Conservation (phyloP, 2,113 vertebrate species). For the Notothenia rossii region DNA sequence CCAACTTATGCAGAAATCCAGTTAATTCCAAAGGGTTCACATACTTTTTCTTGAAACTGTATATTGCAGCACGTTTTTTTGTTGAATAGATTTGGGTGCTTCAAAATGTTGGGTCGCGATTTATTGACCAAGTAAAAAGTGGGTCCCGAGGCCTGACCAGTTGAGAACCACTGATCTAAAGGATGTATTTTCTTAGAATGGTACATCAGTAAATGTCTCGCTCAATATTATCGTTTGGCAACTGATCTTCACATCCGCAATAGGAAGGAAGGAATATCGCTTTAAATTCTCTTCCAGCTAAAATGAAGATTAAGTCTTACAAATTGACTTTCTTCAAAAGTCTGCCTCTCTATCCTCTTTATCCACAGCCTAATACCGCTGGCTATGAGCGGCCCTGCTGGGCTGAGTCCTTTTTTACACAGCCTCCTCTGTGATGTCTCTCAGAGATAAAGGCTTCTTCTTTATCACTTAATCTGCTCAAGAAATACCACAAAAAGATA, state of each 20-base stretch:
- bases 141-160: no score
- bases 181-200: not conserved
- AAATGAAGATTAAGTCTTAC: slow-evolving; percentile 21
- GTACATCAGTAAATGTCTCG: not conserved
- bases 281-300: slow-evolving; percentile 22
- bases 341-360: slow-evolving; percentile 4
- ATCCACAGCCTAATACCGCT: not conserved
- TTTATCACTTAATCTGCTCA: not conserved
- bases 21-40: no score
- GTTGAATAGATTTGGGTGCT: no score
- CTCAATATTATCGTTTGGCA: slow-evolving; percentile 3
- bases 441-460: slow-evolving; percentile 23
- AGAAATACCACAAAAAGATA: not conserved
- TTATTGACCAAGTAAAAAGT: no score
- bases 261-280: not conserved
- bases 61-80: no score
- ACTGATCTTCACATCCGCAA: not conserved
- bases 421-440: not conserved
- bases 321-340: not conserved
- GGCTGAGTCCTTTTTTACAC: not conserved
- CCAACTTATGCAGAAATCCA: no score
- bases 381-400: not conserved
- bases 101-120: no score
- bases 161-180: not conserved
- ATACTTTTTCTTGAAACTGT: no score